Conservation (phyloP, 1,140 invertebrate species). For the Alviniconcha marisindica region DNA sequence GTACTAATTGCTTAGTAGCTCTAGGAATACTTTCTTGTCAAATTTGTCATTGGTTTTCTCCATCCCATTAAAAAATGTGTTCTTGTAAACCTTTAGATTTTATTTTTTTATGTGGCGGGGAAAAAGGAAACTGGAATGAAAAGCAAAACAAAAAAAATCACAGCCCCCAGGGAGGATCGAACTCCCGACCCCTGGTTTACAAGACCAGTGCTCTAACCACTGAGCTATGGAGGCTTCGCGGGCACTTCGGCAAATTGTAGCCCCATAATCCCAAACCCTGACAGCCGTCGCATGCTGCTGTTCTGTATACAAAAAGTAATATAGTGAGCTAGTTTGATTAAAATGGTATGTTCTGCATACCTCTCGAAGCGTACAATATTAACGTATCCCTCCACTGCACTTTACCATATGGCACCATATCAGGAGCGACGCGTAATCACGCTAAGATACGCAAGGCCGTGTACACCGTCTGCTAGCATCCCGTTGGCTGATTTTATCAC, state of each 20-base stretch:
- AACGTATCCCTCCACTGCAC: neutral
- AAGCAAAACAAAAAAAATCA: neutral
- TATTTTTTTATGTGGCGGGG: no score
- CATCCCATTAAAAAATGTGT: no score
- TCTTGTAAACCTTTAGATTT: no score
- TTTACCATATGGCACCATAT: no score
- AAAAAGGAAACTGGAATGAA: no score
- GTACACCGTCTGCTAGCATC: no score
- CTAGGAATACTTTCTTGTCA: no score
- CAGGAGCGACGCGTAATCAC: no score
- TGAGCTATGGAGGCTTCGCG: slow-evolving; percentile 87
- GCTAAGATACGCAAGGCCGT: no score
- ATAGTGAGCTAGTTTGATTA: neutral
- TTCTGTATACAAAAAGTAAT: neutral
- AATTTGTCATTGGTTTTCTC: no score
- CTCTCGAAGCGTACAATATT: neutral
- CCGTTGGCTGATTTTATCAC: no score
- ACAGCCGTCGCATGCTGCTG: neutral
- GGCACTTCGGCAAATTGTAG: neutral
- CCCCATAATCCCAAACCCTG: neutral
- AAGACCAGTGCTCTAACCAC: slow-evolving; percentile 95
- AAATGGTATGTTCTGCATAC: neutral
- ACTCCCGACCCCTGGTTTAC: slow-evolving; percentile 83
- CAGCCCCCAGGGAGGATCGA: slow-evolving; percentile 69
- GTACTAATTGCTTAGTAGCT: no score